These are phyloP conservation scores for Chymomyza costata DNA, from an alignment of 1,140 invertebrate genomes.

Conservation along the genomic window DNA sequence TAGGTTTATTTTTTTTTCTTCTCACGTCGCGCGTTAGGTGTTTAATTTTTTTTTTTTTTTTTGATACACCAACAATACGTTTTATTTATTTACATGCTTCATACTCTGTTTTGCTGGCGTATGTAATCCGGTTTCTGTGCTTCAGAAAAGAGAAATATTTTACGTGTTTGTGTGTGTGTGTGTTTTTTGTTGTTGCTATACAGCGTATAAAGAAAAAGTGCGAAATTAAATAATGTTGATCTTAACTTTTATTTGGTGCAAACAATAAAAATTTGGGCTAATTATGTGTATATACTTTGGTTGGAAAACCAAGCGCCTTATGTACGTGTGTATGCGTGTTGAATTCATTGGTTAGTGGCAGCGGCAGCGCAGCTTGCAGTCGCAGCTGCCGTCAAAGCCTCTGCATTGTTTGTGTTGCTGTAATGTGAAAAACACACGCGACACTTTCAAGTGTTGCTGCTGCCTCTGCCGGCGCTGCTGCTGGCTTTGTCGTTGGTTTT, in stretches of 20 bases:
- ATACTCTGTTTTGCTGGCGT: too few species aligned
- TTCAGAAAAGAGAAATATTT: conserved; percentile 26
- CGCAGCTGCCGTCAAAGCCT: conserved; percentile 14
- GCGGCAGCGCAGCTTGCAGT: conserved; percentile 25
- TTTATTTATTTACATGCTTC: conserved; percentile 14
- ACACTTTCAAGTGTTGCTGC: conserved; percentile 27
- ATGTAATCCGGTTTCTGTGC: too few species aligned
- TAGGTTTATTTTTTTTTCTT: conserved; percentile 22
- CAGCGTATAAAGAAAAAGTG: too few species aligned
- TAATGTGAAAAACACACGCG: conserved; percentile 28
- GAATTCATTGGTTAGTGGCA: conserved; percentile 39
- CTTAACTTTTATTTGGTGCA: conserved; percentile 56
- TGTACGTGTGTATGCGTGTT: conserved; percentile 33
- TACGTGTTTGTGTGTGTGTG: conserved; percentile 12
- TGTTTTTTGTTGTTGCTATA: conserved; percentile 6
- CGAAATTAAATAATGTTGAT: conserved; percentile 3
- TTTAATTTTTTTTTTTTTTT: conserved; percentile 24
- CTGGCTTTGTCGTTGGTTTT: conserved; percentile 8
- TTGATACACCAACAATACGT: too few species aligned
- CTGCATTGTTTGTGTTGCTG: conserved; percentile 16
- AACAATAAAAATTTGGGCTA: conserved; percentile 39
- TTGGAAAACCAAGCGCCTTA: conserved; percentile 24
- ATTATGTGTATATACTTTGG: conserved; percentile 18
- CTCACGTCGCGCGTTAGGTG: conserved; percentile 23
- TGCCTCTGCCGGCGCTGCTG: conserved; percentile 28